Conservation (phyloP, 2,888 invertebrate genomes). For the Ceratothoa steindachneri region DNA sequence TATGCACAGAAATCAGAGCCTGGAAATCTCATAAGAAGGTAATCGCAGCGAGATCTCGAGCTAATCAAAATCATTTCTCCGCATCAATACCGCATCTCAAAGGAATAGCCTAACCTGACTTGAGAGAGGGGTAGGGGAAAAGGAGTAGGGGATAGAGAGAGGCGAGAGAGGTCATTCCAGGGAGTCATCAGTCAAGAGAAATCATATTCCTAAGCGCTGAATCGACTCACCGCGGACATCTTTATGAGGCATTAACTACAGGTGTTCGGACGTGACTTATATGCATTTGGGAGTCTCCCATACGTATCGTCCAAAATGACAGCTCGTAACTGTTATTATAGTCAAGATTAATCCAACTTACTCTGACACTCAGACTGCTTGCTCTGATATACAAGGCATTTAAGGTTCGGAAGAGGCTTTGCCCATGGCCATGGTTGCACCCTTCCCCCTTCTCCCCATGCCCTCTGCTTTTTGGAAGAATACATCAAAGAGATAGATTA, state of each 20-base stretch:
- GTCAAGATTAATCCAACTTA: slow-evolving; percentile 9
- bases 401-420: neutral
- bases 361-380: slow-evolving; percentile 8
- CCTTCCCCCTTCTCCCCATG: too few species aligned
- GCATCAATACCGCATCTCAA: neutral
- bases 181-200: slow-evolving; percentile 3
- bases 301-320: slow-evolving; percentile 7
- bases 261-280: slow-evolving; percentile 12
- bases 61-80: neutral
- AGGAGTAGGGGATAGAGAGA: neutral
- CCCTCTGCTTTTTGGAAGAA: too few species aligned
- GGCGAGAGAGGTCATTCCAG: neutral
- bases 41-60: too few species aligned
- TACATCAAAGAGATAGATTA: too few species aligned
- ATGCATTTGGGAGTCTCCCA: slow-evolving; percentile 14
- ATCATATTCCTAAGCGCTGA: slow-evolving; percentile 10
- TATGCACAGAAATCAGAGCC: too few species aligned
- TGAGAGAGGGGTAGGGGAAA: too few species aligned
- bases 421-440: neutral
- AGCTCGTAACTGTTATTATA: slow-evolving; percentile 10
- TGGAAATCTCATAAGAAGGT: too few species aligned
- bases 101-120: too few species aligned
- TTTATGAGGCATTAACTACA: slow-evolving; percentile 13
- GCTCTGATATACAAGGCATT: slow-evolving; percentile 15
- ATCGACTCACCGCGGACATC: slow-evolving; percentile 2